phyloP scores from a whole-genome alignment of 2,888 invertebrate species.

The Phortica magna region DNA sequence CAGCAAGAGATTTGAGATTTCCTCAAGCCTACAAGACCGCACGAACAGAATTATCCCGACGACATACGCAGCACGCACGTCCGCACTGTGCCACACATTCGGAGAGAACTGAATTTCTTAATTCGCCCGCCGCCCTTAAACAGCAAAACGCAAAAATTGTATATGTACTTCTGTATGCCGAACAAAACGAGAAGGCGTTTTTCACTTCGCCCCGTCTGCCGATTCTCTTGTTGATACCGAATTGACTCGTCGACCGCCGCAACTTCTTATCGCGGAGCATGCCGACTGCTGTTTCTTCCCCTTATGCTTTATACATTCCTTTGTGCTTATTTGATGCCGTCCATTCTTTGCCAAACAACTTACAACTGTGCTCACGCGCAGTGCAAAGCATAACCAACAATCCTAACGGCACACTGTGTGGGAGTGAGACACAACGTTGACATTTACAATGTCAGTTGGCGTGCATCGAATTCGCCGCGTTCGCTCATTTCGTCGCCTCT shows the following conservation, averaged over 20 bases:
- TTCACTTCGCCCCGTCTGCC: slow-evolving; percentile 13
- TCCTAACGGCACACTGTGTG: neutral
- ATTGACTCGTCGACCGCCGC: neutral
- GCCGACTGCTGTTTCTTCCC: neutral
- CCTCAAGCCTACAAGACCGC: neutral
- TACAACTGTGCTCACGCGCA: slow-evolving; percentile 29
- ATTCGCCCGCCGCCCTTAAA: slow-evolving; percentile 10
- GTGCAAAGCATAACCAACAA: neutral
- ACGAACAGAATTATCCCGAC: neutral
- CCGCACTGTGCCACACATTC: slow-evolving; percentile 68
- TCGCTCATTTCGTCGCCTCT: neutral
- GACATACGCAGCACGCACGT: slow-evolving; percentile 56
- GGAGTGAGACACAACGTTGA: neutral
- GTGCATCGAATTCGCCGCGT: slow-evolving; percentile 2
- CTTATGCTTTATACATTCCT: neutral
- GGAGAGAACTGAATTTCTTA: slow-evolving; percentile 58
- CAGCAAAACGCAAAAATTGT: slow-evolving; percentile 70
- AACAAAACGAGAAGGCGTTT: neutral
- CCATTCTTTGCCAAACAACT: slow-evolving; percentile 11
- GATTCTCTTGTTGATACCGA: too few relatives aligned
- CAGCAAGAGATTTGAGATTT: neutral
- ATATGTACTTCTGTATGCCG: neutral
- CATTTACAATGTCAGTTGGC: slow-evolving; percentile 7
- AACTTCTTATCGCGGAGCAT: too few relatives aligned
- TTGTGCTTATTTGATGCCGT: neutral